A percentile compares a stretch with the other conserved stretches of the same genome.
Conservation (phyloP, 2,797 vertebrate genomes). For the Myotis planiceps region DNA sequence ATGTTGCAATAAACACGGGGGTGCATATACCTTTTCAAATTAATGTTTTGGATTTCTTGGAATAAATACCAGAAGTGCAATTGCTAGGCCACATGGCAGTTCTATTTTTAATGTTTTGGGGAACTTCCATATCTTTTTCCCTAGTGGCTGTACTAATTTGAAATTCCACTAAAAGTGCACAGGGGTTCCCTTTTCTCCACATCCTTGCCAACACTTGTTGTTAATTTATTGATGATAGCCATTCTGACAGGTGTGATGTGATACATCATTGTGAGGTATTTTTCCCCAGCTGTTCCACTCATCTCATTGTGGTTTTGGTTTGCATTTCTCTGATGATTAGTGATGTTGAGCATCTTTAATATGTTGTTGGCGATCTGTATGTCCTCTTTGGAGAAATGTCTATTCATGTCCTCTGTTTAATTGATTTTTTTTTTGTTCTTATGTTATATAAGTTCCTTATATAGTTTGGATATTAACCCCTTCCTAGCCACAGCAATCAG, state of each 20-base stretch:
- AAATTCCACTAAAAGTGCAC: background rate
- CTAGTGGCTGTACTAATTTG: background rate
- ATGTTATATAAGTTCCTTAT: background rate
- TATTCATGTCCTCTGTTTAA: background rate
- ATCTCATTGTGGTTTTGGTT: background rate
- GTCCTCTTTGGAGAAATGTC: background rate
- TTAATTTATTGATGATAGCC: background rate
- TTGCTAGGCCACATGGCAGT: background rate
- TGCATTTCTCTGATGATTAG: background rate
- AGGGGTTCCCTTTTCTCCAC: background rate
- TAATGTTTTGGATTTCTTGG: background rate
- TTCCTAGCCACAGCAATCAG: background rate
- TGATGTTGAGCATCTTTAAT: background rate
- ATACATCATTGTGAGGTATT: background rate
- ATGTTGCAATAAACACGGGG: background rate
- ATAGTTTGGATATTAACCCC: background rate
- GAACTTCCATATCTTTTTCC: background rate
- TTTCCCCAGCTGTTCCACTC: background rate
- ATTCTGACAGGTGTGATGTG: background rate
- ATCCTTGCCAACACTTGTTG: background rate
- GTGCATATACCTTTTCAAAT: background rate
- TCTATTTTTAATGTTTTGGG: background rate
- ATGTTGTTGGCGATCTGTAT: background rate
- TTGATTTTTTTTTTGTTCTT: background rate
- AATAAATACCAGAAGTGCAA: background rate